Evolutionary conservation across 2,888 invertebrate genomes (phyloP).

Genomic region (Eristalinus aeneus): DNA sequence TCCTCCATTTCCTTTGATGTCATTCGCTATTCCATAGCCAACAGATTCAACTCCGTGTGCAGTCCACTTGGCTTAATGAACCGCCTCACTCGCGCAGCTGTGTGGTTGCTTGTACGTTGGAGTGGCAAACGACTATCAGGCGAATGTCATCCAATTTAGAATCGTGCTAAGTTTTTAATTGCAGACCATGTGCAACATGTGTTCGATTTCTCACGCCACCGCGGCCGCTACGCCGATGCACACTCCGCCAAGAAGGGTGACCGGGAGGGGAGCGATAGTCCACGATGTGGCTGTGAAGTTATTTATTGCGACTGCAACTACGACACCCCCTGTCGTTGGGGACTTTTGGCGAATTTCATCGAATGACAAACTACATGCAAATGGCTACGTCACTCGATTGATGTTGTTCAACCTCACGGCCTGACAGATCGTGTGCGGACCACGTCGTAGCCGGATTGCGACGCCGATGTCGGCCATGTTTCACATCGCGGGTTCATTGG

Average conservation of each 20-base stretch:
- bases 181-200: conserved; percentile 65
- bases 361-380: conserved; percentile 66
- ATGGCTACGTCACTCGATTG: conserved; percentile 53
- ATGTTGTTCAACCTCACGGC: conserved; percentile 59
- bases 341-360: conserved; percentile 11
- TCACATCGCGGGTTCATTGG: conserved; percentile 56
- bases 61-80: conserved; percentile 37
- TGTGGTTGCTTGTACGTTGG: neutral
- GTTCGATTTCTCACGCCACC: conserved; percentile 60
- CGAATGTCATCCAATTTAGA: conserved; percentile 60
- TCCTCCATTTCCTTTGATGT: neutral
- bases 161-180: conserved; percentile 64
- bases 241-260: neutral
- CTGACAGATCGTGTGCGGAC: neutral
- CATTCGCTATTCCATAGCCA: conserved; percentile 25
- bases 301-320: conserved; percentile 48
- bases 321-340: neutral
- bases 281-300: conserved; percentile 21
- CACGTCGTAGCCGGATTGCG: neutral
- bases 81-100: conserved; percentile 14
- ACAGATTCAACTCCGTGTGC: neutral
- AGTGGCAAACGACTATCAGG: conserved; percentile 26
- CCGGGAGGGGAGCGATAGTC: neutral
- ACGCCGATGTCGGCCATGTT: conserved; percentile 14
- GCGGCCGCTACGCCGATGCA: too few relatives aligned